These are phyloP conservation scores for Cheilosia variabilis DNA, from an alignment of 2,888 invertebrate species.

Conservation along the genomic window DNA sequence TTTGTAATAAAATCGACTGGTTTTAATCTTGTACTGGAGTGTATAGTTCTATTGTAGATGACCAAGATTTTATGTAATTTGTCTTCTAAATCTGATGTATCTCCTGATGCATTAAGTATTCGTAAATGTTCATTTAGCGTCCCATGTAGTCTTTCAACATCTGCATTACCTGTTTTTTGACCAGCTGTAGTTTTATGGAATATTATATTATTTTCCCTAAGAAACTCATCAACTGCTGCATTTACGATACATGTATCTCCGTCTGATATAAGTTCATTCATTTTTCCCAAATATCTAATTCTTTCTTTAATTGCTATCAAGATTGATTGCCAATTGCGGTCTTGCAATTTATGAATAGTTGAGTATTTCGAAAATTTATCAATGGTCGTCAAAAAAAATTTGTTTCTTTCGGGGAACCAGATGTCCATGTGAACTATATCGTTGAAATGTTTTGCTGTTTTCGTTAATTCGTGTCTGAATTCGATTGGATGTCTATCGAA, in stretches of 20 bases:
- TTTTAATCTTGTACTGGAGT: not conserved
- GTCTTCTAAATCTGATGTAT: slow-evolving; percentile 3
- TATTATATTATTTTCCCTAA: too few species aligned
- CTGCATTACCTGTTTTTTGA: slow-evolving; percentile 1
- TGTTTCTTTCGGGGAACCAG: slow-evolving; percentile 5
- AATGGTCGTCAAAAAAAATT: too few species aligned
- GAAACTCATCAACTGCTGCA: too few species aligned
- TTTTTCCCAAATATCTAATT: slow-evolving; percentile 1
- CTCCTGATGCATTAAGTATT: slow-evolving; percentile 2
- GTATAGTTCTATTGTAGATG: slow-evolving; percentile 9
- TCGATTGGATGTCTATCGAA: not conserved
- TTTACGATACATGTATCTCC: too few species aligned
- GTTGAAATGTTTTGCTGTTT: slow-evolving; percentile 1
- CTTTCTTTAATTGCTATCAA: slow-evolving; percentile 3
- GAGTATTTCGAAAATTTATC: too few species aligned
- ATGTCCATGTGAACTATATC: not conserved
- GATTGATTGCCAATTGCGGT: not conserved
- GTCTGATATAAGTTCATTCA: not conserved
- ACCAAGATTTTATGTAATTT: slow-evolving; percentile 9
- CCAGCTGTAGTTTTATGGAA: slow-evolving; percentile 2
- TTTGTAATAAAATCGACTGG: slow-evolving; percentile 16
- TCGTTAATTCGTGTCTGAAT: slow-evolving; percentile 5
- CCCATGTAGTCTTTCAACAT: slow-evolving; percentile 6
- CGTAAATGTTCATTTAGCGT: slow-evolving; percentile 6
- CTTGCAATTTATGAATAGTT: too few species aligned